Evolutionary conservation across 2,113 vertebrate species (phyloP).

Genomic region (Lucifuga dentata): DNA sequence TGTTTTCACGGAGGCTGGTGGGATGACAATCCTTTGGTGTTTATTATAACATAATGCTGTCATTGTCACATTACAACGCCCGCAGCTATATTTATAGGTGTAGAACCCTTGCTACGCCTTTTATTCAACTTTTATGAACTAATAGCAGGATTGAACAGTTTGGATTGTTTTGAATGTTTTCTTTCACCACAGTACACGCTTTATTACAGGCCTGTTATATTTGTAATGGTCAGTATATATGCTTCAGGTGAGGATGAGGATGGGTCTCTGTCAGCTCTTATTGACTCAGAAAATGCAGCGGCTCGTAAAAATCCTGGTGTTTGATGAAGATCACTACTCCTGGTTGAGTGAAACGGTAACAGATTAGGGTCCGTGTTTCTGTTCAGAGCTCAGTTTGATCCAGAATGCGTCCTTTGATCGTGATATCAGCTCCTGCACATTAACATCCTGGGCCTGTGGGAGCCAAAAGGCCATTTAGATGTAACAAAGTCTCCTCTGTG

Average conservation of each 20-base stretch:
- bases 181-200: slow-evolving; percentile 1
- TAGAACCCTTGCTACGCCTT: slow-evolving; percentile 37
- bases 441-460: slow-evolving; percentile 76
- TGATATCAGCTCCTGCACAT: slow-evolving; percentile 75
- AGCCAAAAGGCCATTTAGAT: slow-evolving; percentile 77
- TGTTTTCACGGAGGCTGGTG: slow-evolving; percentile 33
- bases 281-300: slow-evolving; percentile 8
- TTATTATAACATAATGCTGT: slow-evolving; percentile 66
- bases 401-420: slow-evolving; percentile 74
- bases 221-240: slow-evolving; percentile 44
- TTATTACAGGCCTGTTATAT: slow-evolving; percentile 49
- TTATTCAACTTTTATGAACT: slow-evolving; percentile 61
- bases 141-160: not conserved
- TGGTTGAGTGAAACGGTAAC: slow-evolving; percentile 29
- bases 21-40: slow-evolving; percentile 49
- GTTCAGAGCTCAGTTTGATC: slow-evolving; percentile 31
- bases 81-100: slow-evolving; percentile 69
- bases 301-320: slow-evolving; percentile 4
- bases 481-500: slow-evolving; percentile 84
- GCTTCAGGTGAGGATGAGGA: slow-evolving; percentile 17
- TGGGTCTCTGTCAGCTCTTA: not conserved
- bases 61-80: slow-evolving; percentile 66
- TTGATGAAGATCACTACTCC: slow-evolving; percentile 11
- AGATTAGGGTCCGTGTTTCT: slow-evolving; percentile 43
- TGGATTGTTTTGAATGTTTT: slow-evolving; percentile 22